phyloP scores from a whole-genome alignment of 1,140 invertebrate species.

The Pseudomyrmex gracilis region DNA sequence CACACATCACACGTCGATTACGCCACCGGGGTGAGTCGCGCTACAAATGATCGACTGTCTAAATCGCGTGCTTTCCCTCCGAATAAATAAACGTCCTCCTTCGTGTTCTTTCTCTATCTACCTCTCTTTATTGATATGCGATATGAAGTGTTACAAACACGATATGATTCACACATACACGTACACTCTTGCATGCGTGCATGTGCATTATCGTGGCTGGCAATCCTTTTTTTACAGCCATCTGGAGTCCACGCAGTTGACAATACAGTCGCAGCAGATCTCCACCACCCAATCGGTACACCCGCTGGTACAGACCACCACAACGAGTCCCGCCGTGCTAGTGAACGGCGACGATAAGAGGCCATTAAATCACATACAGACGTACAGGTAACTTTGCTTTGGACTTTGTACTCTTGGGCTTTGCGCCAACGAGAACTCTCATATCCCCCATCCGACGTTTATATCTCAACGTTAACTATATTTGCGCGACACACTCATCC shows the following conservation, averaged over 20 bases:
- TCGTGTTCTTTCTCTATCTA: not conserved
- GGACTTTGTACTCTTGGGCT: no score
- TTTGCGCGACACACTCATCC: constrained; percentile 41
- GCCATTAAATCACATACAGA: constrained; percentile 91
- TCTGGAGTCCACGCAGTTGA: constrained; percentile 77
- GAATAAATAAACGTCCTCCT: constrained; percentile 24
- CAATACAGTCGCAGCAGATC: constrained; percentile 73
- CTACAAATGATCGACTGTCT: constrained; percentile 18
- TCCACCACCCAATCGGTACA: constrained; percentile 76
- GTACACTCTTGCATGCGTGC: constrained; percentile 70
- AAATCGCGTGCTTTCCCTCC: constrained; percentile 45
- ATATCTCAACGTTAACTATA: constrained; percentile 15
- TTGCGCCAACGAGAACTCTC: constrained; percentile 9
- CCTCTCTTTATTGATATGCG: constrained; percentile 44
- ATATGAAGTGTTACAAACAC: constrained; percentile 39
- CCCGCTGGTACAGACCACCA: constrained; percentile 73
- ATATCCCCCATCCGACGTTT: constrained; percentile 33
- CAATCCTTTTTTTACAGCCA: constrained; percentile 76
- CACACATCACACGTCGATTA: constrained; percentile 80
- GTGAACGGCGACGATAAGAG: constrained; percentile 89
- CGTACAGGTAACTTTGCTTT: constrained; percentile 89
- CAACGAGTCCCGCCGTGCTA: constrained; percentile 79
- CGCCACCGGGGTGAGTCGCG: constrained; percentile 79
- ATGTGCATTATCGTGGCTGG: constrained; percentile 70
- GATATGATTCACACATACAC: constrained; percentile 32